Evolutionary conservation across 2,797 vertebrate species (phyloP), one percentile per base, ranked within the genome.

Genomic region (Coendou prehensilis): DNA sequence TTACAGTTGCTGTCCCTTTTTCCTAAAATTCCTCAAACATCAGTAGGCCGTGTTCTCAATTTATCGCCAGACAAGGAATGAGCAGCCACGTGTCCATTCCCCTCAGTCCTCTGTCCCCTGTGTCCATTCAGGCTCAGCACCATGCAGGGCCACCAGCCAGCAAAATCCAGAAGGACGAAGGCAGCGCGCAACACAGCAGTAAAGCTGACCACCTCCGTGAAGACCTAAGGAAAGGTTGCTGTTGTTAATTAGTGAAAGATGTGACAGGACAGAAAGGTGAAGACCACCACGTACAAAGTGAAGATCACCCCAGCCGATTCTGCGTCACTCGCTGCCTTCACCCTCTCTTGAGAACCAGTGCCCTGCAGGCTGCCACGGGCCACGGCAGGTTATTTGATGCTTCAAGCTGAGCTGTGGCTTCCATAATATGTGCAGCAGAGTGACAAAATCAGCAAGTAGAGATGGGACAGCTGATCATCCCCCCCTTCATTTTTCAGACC

Each of bases 21-120:
- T 71, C 37, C 90, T 80, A 56, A 93, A 90, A 91, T 83, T 89
- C 45, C 30, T 87, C 59, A 54, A 73, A 76, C 26, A 22, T 2
- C 69, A 28, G 57, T 47, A 67, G 18, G 1, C 15, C 52, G 9
- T 81, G 2, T 33, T 83, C 89, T 87, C 75, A 14, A 47, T 56
- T 47, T 67, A 33, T 41, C 69, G 14, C 75, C 47, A 14, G 89
- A 80, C 4, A 41, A 92, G 33, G 9, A 73, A 87, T 4, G 6
- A 5, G 37, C 15, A 83, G 50, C 3, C 2, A 81, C 3, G 45
- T 3, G 22, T 33, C 75, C 56, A 10, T 37, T 89, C 26, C 80
- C 69, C n/a, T 91, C 45, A 20, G 54, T 37, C 41, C 23, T 86
- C 59, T 47, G 33, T 57, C 33, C 54, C 52, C 20, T 67, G 63